Evolutionary conservation across 2,797 vertebrate genomes (phyloP), one percentile per base, ranked within the genome.

Genomic region (Halcyon badia): DNA sequence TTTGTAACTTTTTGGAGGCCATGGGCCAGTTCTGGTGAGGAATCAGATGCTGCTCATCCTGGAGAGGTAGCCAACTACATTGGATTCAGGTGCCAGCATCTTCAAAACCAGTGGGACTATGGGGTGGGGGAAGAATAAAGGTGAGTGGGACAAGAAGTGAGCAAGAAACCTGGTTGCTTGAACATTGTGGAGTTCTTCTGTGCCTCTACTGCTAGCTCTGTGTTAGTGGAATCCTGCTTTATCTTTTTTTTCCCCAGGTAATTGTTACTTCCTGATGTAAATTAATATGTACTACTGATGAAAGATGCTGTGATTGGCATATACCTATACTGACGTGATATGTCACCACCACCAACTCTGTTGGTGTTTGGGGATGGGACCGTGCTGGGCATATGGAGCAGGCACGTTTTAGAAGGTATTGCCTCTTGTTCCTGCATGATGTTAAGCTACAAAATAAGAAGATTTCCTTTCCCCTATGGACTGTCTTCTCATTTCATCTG

Each of bases 131-230:
- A 9, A 30, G 33, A 60, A 61, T n/a, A 60, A n/a, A 51, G 24
- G 12, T 3, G 15, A 62, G 15, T 10, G 24, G 37, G 54, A 48
- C 5, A 33, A 39, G 18, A 39, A 66, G 7, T 0, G 0, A 21
- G 14, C 0, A 13, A 54, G 79, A 35, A 61, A 8, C 1, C 1
- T 1, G 1, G 10, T 49, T 77, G 16, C 0, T 37, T 6, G 1
- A 5, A 3, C 0, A 0, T 4, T 49, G 30, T 39, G 25, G 60
- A 6, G 26, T 17, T 83, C 4, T 16, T 26, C 3, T 0, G 0
- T 15, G 28, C 2, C 16, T 83, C 52, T 66, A 4, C 58, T 92
- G 24, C 1, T 42, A 42, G 33, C 3, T 41, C 31, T 76, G 15
- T 62, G 5, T 33, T 70, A 35, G 10, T 14, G 31, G 51, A 69